phyloP scores from a whole-genome alignment of 2,888 invertebrate species.

The Synanthedon vespiformis region DNA sequence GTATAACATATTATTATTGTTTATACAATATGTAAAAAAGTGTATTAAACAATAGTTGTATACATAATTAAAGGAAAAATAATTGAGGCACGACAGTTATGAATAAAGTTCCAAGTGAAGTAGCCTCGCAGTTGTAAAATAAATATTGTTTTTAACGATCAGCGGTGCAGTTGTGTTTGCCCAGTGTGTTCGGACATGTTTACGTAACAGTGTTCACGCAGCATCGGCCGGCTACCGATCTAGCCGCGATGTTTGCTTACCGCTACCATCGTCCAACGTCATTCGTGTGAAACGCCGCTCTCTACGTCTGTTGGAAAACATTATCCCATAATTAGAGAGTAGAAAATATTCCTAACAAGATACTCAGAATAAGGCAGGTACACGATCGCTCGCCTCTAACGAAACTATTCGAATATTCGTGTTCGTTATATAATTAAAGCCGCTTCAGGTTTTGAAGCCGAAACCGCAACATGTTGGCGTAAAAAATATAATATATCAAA shows the following conservation, averaged over 20 bases:
- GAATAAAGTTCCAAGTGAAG: not conserved
- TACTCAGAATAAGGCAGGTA: not conserved
- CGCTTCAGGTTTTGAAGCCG: too few species aligned
- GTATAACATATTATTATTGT: too few species aligned
- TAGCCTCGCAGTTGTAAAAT: conserved; percentile 37
- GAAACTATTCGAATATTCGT: too few species aligned
- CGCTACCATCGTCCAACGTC: conserved; percentile 8
- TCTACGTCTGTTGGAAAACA: conserved; percentile 20
- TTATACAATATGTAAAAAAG: too few species aligned
- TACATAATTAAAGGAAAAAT: too few species aligned
- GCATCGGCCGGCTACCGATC: conserved; percentile 1
- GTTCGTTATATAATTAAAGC: too few species aligned
- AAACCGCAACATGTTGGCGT: too few species aligned
- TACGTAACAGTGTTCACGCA: conserved; percentile 51
- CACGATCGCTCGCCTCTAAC: too few species aligned
- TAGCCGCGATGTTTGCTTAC: conserved; percentile 32
- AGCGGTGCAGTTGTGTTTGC: conserved; percentile 59
- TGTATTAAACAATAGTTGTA: too few species aligned
- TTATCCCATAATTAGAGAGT: conserved; percentile 3
- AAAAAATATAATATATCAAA: too few species aligned
- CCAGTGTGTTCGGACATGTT: conserved; percentile 25
- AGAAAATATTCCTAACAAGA: not conserved
- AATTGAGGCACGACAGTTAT: not conserved
- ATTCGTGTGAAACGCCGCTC: conserved; percentile 25
- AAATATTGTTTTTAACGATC: conserved; percentile 68